Conservation (phyloP, 30 jellyfish, hydroid and myxozoan genomes). For the Chironex yamaguchii region DNA sequence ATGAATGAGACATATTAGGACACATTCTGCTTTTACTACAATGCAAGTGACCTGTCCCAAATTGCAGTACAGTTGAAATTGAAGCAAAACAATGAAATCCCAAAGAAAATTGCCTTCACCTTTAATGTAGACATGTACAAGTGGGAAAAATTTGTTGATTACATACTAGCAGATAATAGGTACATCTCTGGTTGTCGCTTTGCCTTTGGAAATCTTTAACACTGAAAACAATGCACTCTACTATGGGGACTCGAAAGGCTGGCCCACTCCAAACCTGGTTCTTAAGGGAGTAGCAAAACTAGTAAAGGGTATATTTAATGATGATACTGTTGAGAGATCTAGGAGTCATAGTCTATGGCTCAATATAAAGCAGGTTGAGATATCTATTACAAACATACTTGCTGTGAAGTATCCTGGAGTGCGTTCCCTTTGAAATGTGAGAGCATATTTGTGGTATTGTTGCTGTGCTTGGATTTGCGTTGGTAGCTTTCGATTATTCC, state of each 20-base stretch:
- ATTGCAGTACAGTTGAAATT: no score
- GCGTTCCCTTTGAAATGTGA: background rate
- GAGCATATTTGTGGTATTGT: constrained; percentile 18
- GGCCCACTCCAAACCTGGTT: constrained; percentile 34
- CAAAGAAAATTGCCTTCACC: background rate
- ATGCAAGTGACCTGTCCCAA: no score
- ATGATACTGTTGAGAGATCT: no score
- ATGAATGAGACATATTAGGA: no score
- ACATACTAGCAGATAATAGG: no score
- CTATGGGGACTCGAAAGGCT: constrained; percentile 29
- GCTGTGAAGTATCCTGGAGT: background rate
- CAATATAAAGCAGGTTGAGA: no score
- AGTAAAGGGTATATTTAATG: no score
- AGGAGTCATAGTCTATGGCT: no score
- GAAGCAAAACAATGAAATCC: no score
- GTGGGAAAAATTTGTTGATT: background rate
- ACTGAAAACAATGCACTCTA: background rate
- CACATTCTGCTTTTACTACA: no score
- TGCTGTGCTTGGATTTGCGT: background rate
- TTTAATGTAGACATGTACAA: background rate
- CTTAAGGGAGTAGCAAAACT: no score
- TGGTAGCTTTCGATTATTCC: constrained; percentile 4
- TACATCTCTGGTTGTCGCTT: constrained; percentile 18
- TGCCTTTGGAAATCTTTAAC: constrained; percentile 11
- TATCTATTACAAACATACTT: no score